These are phyloP conservation scores for Orius insidiosus DNA, from an alignment of 1,140 invertebrate species.

Conservation along the genomic window DNA sequence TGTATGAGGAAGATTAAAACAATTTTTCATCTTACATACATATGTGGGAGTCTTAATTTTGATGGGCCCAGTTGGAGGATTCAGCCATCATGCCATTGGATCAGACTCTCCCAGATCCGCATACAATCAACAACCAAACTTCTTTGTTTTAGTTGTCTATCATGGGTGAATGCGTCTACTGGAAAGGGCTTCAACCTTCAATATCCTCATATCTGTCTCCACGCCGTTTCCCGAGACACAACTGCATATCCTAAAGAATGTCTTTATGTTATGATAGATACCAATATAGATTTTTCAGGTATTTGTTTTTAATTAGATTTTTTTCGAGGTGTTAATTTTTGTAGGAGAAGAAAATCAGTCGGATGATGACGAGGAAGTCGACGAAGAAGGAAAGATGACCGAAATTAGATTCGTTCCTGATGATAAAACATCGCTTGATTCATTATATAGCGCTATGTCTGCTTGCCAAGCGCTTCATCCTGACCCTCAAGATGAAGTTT, in stretches of 20 bases:
- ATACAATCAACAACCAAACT: too few relatives aligned
- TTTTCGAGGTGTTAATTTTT: background rate
- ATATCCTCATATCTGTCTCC: conserved; percentile 53
- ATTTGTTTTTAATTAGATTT: background rate
- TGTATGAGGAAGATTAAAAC: too few relatives aligned
- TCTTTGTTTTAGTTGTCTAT: conserved; percentile 24
- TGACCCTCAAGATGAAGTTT: conserved; percentile 28
- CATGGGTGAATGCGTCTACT: conserved; percentile 19
- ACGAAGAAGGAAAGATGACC: conserved; percentile 29
- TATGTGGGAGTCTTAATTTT: too few relatives aligned
- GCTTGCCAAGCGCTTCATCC: conserved; percentile 50
- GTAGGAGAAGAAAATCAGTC: background rate
- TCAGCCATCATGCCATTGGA: too few relatives aligned
- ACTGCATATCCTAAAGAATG: conserved; percentile 15
- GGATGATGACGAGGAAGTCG: conserved; percentile 12
- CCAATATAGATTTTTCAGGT: conserved; percentile 5
- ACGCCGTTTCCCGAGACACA: conserved; percentile 49
- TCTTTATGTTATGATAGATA: conserved; percentile 15
- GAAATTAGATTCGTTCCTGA: conserved; percentile 52
- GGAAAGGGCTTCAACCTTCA: conserved; percentile 50
- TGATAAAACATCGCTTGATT: conserved; percentile 36
- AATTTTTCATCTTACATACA: too few relatives aligned
- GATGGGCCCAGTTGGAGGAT: too few relatives aligned
- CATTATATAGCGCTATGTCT: conserved; percentile 49
- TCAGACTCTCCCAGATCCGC: too few relatives aligned